These are phyloP conservation scores for Adineta ricciae DNA, from an alignment of 2,888 invertebrate species.

Conservation along the genomic window DNA sequence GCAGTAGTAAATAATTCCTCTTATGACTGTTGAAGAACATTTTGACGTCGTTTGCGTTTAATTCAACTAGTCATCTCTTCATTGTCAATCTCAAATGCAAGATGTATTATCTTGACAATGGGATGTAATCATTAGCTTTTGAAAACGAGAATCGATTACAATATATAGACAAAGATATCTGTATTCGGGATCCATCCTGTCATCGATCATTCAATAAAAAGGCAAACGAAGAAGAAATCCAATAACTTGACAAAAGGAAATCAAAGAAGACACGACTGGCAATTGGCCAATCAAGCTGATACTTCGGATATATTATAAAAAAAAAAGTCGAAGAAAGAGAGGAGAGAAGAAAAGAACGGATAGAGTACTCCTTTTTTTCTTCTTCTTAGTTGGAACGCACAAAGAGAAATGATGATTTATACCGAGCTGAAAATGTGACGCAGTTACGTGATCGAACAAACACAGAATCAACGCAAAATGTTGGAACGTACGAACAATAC, in stretches of 20 bases:
- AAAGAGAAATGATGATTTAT: not conserved
- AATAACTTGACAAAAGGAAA: not conserved
- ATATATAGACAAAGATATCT: not conserved
- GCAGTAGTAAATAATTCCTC: not conserved
- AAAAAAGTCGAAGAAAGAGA: not conserved
- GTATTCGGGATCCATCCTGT: not conserved
- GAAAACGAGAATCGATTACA: not conserved
- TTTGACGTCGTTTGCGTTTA: not conserved
- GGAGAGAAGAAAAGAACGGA: not conserved
- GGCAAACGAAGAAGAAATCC: not conserved
- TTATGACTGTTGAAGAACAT: not conserved
- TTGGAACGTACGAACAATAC: not conserved
- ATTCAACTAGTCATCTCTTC: not conserved
- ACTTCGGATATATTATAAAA: not conserved
- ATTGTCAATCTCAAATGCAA: not conserved
- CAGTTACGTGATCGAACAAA: not conserved
- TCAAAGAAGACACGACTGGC: not conserved
- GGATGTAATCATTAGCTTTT: not conserved
- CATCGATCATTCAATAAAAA: not conserved
- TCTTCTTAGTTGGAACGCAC: not conserved
- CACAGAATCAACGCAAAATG: not conserved
- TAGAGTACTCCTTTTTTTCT: not conserved
- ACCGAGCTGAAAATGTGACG: not conserved
- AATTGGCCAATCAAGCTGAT: not conserved
- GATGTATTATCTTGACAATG: not conserved